phyloP scores from a whole-genome alignment of 2,113 vertebrate species.

The Seriola aureovittata region DNA sequence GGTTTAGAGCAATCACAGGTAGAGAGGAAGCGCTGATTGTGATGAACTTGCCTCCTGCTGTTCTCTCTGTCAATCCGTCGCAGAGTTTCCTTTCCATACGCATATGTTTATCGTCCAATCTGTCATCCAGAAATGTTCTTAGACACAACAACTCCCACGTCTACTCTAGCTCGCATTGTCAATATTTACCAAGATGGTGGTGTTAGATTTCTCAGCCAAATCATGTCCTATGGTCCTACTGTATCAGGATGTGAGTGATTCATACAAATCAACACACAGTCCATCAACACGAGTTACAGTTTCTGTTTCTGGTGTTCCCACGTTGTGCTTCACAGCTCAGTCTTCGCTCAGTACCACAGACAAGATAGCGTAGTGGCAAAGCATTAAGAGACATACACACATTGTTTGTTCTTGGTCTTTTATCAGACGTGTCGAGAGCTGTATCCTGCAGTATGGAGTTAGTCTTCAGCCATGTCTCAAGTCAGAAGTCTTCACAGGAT shows the following conservation, averaged over 20 bases:
- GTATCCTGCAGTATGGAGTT: background rate
- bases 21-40: constrained; percentile 16
- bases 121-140: constrained; percentile 16
- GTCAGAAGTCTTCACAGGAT: background rate
- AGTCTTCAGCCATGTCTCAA: background rate
- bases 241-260: background rate
- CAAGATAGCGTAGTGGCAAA: background rate
- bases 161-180: background rate
- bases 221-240: background rate
- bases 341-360: background rate
- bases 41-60: constrained; percentile 34
- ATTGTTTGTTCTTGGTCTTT: background rate
- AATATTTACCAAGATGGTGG: constrained; percentile 11
- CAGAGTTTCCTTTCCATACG: constrained; percentile 12
- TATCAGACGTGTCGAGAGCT: background rate
- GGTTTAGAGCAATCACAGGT: background rate
- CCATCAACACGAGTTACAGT: background rate
- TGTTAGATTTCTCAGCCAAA: background rate
- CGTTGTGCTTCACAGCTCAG: background rate
- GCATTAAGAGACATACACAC: too few species aligned
- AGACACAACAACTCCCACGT: background rate
- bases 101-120: constrained; percentile 26
- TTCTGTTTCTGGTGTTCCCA: background rate
- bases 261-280: background rate
- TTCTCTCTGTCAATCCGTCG: background rate